Evolutionary conservation across 1,140 invertebrate species (phyloP).

Genomic region (Rhysida immarginata): DNA sequence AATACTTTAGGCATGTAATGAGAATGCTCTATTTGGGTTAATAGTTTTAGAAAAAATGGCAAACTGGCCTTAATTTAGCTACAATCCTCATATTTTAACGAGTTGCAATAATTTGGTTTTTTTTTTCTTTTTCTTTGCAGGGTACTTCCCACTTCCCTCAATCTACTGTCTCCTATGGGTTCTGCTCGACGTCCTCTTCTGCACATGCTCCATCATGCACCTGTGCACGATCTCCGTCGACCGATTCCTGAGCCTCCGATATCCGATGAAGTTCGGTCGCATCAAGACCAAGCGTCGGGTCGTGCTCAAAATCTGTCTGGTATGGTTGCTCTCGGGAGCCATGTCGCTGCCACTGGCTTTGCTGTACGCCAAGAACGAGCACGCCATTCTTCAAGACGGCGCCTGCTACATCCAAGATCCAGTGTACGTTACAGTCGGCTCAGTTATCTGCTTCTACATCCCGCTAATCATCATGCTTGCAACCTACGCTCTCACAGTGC

Average conservation of each 20-base stretch:
- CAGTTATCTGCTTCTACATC: constrained; percentile 89
- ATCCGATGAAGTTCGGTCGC: constrained; percentile 74
- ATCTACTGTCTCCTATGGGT: constrained; percentile 75
- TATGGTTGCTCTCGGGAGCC: constrained; percentile 74
- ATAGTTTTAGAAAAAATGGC: no score
- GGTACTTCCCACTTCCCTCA: constrained; percentile 61
- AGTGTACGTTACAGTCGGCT: constrained; percentile 78
- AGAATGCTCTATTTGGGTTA: no score
- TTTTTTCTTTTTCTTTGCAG: constrained; percentile 39
- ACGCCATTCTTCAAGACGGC: constrained; percentile 58
- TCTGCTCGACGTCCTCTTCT: constrained; percentile 82
- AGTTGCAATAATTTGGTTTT: no score
- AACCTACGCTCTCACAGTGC: constrained; percentile 79
- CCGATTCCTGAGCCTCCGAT: constrained; percentile 65
- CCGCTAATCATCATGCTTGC: constrained; percentile 85
- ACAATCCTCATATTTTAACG: no score
- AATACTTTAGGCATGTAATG: no score
- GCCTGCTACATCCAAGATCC: constrained; percentile 73
- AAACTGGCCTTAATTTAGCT: no score
- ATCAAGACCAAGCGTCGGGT: constrained; percentile 74
- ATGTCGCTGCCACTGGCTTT: constrained; percentile 74
- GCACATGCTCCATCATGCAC: constrained; percentile 90
- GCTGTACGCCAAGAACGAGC: constrained; percentile 73
- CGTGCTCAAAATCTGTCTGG: constrained; percentile 74
- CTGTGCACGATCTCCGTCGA: constrained; percentile 90